A percentile compares a stretch with the other conserved stretches of the same genome.
Conservation (phyloP, 2,113 vertebrate species). For the Xenopus tropicalis region DNA sequence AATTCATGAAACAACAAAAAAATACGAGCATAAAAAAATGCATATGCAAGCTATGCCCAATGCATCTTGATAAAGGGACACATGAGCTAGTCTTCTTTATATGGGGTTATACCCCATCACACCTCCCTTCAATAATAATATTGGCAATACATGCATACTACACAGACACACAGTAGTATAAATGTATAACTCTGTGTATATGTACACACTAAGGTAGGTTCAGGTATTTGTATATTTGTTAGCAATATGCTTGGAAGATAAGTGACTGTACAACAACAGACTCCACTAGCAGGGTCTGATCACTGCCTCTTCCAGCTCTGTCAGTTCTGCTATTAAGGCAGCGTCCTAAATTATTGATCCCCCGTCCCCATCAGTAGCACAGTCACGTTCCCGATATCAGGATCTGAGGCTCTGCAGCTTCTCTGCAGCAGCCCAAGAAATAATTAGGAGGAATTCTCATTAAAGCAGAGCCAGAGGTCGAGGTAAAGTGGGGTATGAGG, state of each 20-base stretch:
- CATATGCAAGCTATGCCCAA: too few relatives aligned
- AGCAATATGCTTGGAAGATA: not conserved
- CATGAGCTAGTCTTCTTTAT: too few relatives aligned
- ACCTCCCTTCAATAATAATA: too few relatives aligned
- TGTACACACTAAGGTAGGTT: too few relatives aligned
- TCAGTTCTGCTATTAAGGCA: conserved; percentile 85
- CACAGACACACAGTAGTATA: too few relatives aligned
- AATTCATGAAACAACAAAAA: too few relatives aligned
- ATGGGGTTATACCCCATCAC: too few relatives aligned
- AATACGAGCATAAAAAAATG: too few relatives aligned
- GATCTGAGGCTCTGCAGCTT: conserved; percentile 83
- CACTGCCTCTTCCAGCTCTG: conserved; percentile 80
- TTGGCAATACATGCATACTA: too few relatives aligned
- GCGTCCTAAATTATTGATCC: conserved; percentile 98
- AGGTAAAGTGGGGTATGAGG: conserved; percentile 56
- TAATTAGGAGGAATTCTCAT: conserved; percentile 99
- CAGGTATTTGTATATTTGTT: too few relatives aligned
- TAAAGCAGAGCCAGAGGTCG: conserved; percentile 76
- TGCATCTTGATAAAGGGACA: too few relatives aligned
- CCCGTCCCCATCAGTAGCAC: conserved; percentile 89
- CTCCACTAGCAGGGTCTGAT: conserved; percentile 60
- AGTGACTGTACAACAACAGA: conserved; percentile 1
- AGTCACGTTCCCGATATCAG: conserved; percentile 88
- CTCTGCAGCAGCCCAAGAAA: conserved; percentile 89
- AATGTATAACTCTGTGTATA: too few relatives aligned